Evolutionary conservation across 1,140 invertebrate species (phyloP), one percentile per base, ranked within the genome.

Genomic region (Helicoverpa zea): DNA sequence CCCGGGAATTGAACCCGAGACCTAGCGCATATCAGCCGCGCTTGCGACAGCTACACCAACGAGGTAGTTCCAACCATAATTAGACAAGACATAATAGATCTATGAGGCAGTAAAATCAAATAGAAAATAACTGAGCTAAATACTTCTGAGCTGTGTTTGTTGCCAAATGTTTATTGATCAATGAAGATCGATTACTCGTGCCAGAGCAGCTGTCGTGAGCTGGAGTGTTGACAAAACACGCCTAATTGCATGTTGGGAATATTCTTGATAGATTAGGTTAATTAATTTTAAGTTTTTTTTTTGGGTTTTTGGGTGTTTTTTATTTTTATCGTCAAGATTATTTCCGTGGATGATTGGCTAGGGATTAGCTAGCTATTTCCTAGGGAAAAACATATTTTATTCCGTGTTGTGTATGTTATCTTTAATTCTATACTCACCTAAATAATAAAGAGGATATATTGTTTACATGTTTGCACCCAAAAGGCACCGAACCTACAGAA

Each of bases 151-250:
- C 49, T 23, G 11, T n/a, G 43, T 68, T 18, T 49, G 43, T 23
- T 68, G 64, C 64, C 64, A 68, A 68, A 49, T 49, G 43, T 68
- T 68, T 68, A 68, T 68, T 68, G 64, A 68, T 49, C 64, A 68
- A 68, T 68, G 64, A 68, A 68, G 64, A 68, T 68, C 64, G 43
- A 68, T 68, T 11, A 18, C 64, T 16, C 43, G 5, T 68, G 64
- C 64, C 64, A 68, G 23, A 18, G 43, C 43, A 43, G 49, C 49
- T 49, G 64, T 68, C 43, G 18, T 49, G 64, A 18, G 64, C n/a
- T 11, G 11, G 16, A 5, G 35, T 49, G 43, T 49, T 68, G 64
- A 68, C 64, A 49, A 61, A 61, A 49, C 64, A 49, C 16, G 43
- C 16, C 64, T 68, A 68, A 68, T 68, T 49, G 18, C 16, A 12